A percentile compares a stretch with the other conserved stretches of the same genome.
Conservation (phyloP, 2,113 vertebrate genomes). For the Apeltes quadracus region DNA sequence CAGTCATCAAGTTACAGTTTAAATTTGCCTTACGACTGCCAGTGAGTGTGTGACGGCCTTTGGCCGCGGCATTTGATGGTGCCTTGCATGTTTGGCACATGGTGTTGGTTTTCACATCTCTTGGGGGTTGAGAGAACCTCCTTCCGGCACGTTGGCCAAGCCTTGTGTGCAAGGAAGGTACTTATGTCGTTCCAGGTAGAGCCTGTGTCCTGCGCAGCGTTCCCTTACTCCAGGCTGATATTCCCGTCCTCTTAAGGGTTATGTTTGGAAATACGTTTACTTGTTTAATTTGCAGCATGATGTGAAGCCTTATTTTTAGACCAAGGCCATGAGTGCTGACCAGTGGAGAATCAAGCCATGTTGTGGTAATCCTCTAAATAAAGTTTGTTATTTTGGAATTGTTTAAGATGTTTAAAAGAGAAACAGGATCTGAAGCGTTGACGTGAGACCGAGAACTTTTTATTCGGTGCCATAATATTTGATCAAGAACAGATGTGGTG, state of each 20-base stretch:
- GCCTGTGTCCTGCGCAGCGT: constrained; percentile 19
- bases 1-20: constrained; percentile 45
- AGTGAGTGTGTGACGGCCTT: constrained; percentile 28
- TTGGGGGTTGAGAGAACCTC: constrained; percentile 24
- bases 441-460: constrained; percentile 1
- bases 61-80: constrained; percentile 40
- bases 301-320: constrained; percentile 41
- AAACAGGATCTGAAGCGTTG: neutral
- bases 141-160: constrained; percentile 40
- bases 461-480: constrained; percentile 4
- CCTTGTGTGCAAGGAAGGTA: constrained; percentile 21
- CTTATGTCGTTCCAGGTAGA: constrained; percentile 26
- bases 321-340: constrained; percentile 35
- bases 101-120: constrained; percentile 44
- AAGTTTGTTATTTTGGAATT: constrained; percentile 9
- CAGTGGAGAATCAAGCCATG: constrained; percentile 27
- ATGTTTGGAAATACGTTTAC: constrained; percentile 55
- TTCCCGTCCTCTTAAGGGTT: constrained; percentile 49
- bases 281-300: constrained; percentile 47
- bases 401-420: neutral
- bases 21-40: constrained; percentile 39
- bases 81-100: constrained; percentile 19
- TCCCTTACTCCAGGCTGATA: constrained; percentile 42
- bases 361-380: neutral
- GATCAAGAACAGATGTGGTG: constrained; percentile 5